Evolutionary conservation across 2,797 vertebrate genomes (phyloP), one percentile per base, ranked within the genome.

Genomic region (Ispidina lecontei): DNA sequence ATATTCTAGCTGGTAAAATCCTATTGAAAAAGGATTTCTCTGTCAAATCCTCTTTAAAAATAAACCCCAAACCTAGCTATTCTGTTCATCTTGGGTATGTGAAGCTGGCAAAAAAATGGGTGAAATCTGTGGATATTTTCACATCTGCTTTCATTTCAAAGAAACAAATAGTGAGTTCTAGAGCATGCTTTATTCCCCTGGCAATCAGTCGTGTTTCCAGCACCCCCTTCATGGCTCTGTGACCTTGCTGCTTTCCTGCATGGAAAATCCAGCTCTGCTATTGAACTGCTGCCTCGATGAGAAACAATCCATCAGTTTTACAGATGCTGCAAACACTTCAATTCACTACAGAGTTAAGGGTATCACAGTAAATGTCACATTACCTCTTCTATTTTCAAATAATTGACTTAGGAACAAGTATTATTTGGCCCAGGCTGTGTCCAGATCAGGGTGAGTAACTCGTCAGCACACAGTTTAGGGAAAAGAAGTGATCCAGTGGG

Each of bases 271-370:
- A 28, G 92, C 87, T 95, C 97, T 92, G 96, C 91, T 90, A 10
- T 77, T 89, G 92, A 96, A 80, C 91, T 91, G 72, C 89, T 73
- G 41, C 65, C 31, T 20, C 58, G 79, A 90, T 93, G 91, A 95
- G 94, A 97, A 96, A 95, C 95, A 94, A 97, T 97, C 95, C 92
- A 31, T 97, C 97, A 97, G 49, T 92, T 98, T 97, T 97, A 97
- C 96, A 95, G 95, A 97, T 78, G 87, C 96, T 94, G 37, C 96
- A 96, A 97, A 96, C 93, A 93, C 84, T 97, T 97, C 96, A 93
- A 64, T 96, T 96, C 96, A 94, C 95, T 94, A 76, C 91, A 74
- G 81, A 97, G 89, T 96, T 97, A 97, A 96, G 49, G 89, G 83
- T 93, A 95, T 90, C 87, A 90, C 89, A 95, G 74, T 93, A 95